phyloP scores from a whole-genome alignment of 2,888 invertebrate genomes.

The Leptodirus hochenwartii region DNA sequence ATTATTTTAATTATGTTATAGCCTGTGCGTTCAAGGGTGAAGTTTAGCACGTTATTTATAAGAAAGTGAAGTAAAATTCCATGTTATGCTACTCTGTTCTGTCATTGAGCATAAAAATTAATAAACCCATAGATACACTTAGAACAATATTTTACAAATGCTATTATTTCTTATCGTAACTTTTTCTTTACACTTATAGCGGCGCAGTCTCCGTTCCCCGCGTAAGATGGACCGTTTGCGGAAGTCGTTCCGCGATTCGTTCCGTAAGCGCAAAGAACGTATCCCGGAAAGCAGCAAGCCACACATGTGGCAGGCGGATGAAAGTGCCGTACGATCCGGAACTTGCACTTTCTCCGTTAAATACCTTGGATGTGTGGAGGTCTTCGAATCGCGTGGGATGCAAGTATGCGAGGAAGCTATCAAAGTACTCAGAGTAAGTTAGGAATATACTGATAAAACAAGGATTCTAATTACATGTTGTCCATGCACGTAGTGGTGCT shows the following conservation, averaged over 20 bases:
- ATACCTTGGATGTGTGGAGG: constrained; percentile 98
- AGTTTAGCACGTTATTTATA: too few relatives aligned
- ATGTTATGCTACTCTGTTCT: too few relatives aligned
- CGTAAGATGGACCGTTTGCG: constrained; percentile 78
- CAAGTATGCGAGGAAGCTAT: constrained; percentile 98
- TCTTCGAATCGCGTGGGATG: constrained; percentile 98
- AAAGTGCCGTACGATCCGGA: constrained; percentile 85
- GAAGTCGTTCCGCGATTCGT: constrained; percentile 82
- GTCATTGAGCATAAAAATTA: too few relatives aligned
- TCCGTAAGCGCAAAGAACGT: constrained; percentile 71
- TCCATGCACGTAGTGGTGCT: too few relatives aligned
- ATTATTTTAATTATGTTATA: too few relatives aligned
- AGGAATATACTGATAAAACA: constrained; percentile 4
- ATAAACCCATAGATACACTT: too few relatives aligned
- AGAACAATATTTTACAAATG: too few relatives aligned
- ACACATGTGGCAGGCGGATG: constrained; percentile 97
- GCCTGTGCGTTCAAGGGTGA: too few relatives aligned
- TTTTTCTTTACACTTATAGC: constrained; percentile 24
- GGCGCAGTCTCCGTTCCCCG: constrained; percentile 46
- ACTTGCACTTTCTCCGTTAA: constrained; percentile 96
- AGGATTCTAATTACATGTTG: too few relatives aligned
- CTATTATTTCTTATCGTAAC: neutral
- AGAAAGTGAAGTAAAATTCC: too few relatives aligned
- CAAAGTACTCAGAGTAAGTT: constrained; percentile 81
- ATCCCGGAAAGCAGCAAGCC: constrained; percentile 88